phyloP scores from a whole-genome alignment of 2,888 invertebrate genomes.

The Pteria penguin region DNA sequence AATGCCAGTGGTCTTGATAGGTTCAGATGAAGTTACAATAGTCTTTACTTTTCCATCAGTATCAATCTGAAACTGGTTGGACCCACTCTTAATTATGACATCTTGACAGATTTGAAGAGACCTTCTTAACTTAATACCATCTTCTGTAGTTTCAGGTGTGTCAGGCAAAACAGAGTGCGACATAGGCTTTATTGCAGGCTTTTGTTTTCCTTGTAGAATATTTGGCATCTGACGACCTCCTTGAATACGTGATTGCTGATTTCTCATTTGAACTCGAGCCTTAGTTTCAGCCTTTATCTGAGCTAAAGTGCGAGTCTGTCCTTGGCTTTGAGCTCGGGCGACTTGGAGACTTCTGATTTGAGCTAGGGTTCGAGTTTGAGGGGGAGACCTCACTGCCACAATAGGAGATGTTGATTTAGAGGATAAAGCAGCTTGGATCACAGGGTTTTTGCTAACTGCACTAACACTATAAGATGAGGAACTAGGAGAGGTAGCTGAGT shows the following conservation, averaged over 20 bases:
- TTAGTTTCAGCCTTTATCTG: slow-evolving; percentile 72
- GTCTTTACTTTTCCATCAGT: slow-evolving; percentile 32
- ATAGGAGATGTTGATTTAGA: slow-evolving; percentile 5
- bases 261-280: slow-evolving; percentile 52
- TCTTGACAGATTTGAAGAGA: slow-evolving; percentile 92
- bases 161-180: slow-evolving; percentile 40
- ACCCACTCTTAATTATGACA: slow-evolving; percentile 91
- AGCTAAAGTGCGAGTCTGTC: slow-evolving; percentile 70
- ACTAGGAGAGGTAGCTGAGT: slow-evolving; percentile 36
- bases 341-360: slow-evolving; percentile 74
- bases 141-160: slow-evolving; percentile 50
- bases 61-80: slow-evolving; percentile 13
- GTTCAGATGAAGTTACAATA: slow-evolving; percentile 40
- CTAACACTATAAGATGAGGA: slow-evolving; percentile 40
- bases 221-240: slow-evolving; percentile 48
- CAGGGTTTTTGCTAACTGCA: slow-evolving; percentile 14
- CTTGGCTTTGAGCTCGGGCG: slow-evolving; percentile 51
- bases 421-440: slow-evolving; percentile 42
- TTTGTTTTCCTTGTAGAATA: slow-evolving; percentile 41
- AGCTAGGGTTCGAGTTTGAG: slow-evolving; percentile 76
- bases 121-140: slow-evolving; percentile 90
- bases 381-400: slow-evolving; percentile 58
- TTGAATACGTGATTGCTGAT: slow-evolving; percentile 26
- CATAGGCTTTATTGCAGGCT: slow-evolving; percentile 17
- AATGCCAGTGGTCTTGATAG: slow-evolving; percentile 28